Base-by-base conservation (phyloP, 92 coral and sea anemone species). In the Porites evermanni region DNA sequence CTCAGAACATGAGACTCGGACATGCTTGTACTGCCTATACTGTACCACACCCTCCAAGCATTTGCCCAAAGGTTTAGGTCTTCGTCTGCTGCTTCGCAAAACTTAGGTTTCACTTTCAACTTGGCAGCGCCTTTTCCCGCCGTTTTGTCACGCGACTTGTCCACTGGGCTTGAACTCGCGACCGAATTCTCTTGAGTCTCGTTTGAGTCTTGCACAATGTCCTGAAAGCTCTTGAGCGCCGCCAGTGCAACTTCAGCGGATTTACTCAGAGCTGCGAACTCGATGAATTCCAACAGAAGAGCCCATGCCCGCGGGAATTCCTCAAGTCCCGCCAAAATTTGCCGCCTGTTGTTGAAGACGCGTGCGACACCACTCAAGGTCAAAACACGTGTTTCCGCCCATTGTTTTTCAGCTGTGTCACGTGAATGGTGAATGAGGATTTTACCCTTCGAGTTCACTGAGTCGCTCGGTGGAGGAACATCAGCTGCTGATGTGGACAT, bases 221-320 rank as follows among this genome's bases (percentile, higher is more conserved):
- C 99, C 86, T 95, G 96, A 79, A 97, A 95, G 80, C 99, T 97
- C 88, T 97, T 97, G 19, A 97, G 83, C 6, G 99, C 99, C 72
- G 99, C 99, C 51, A 97, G 79, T 75, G 96, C 94, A 21, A 97
- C 99, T 78, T 97, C 99, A 61, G 99, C 93, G 47, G 99, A 97
- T 72, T 90, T 97, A 74, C 99, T 97, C 78, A 97, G 74, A 13
- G 99, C 99, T 17, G 98, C 97, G 3, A 98, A 94, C 76, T 97
- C 99, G 80, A 97, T 91, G n/a, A 95, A 97, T 71, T 97, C 99
- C 73, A 97, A 69, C 20, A 97, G 93, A 44, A 97, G 88, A 0
- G 99, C 99, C 99, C 99, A 97, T 60, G 99, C 99, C 12, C 99
- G 94, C 60, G 98, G 99, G 72, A 97, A 97, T 79, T 97, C 99